phyloP scores from a whole-genome alignment of 2,888 invertebrate genomes.

The Cacoxenus indagator region DNA sequence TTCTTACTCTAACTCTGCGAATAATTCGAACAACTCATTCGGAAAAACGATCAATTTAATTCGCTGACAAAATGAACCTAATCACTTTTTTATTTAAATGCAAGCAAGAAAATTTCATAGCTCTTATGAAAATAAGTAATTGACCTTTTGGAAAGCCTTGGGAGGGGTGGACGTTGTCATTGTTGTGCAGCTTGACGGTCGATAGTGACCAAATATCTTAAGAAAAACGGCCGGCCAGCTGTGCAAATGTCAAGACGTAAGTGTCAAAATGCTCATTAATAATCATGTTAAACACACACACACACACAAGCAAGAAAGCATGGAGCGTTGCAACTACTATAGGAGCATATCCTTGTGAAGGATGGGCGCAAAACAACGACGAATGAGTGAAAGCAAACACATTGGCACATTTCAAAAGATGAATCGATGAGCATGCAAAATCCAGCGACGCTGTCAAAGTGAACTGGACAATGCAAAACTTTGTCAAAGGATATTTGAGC shows the following conservation, averaged over 20 bases:
- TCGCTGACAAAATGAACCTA: slow-evolving; percentile 43
- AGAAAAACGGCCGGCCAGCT: slow-evolving; percentile 64
- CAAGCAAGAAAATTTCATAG: neutral
- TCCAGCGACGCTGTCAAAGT: slow-evolving; percentile 40
- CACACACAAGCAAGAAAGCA: slow-evolving; percentile 1
- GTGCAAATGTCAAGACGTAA: slow-evolving; percentile 65
- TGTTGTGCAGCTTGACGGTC: slow-evolving; percentile 17
- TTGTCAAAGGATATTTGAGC: slow-evolving; percentile 63
- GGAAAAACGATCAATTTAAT: slow-evolving; percentile 25
- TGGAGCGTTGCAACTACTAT: slow-evolving; percentile 29
- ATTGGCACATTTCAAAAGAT: slow-evolving; percentile 50
- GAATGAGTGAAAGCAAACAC: slow-evolving; percentile 48
- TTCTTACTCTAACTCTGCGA: no score
- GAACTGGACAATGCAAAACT: slow-evolving; percentile 64
- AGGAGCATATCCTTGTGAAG: neutral
- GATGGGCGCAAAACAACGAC: neutral
- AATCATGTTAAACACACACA: slow-evolving; percentile 53
- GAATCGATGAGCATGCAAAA: slow-evolving; percentile 69
- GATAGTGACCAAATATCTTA: slow-evolving; percentile 44
- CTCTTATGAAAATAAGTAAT: slow-evolving; percentile 25
- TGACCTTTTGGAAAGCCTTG: slow-evolving; percentile 43
- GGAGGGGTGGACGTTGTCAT: slow-evolving; percentile 22
- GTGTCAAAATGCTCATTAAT: slow-evolving; percentile 70
- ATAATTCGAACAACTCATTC: neutral
- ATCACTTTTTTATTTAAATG: slow-evolving; percentile 55